A percentile compares a stretch with the other conserved stretches of the same genome.
phyloP scores from a whole-genome alignment of 2,113 vertebrate species.

The Tauraco erythrolophus region DNA sequence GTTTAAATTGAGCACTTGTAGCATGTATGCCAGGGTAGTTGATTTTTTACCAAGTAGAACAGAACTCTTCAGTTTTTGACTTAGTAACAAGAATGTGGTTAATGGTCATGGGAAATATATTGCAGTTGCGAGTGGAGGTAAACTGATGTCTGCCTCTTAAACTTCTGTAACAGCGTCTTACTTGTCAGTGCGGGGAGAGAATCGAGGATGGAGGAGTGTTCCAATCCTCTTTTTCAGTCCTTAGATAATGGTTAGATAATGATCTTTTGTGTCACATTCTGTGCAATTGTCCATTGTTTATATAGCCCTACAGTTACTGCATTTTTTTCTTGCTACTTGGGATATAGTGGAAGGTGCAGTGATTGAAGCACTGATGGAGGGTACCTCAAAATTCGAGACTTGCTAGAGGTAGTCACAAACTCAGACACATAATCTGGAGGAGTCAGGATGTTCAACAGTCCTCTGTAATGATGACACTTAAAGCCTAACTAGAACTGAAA shows the following conservation, averaged over 20 bases:
- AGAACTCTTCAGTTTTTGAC: not conserved
- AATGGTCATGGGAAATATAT: not conserved
- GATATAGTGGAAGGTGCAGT: not conserved
- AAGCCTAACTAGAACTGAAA: not conserved
- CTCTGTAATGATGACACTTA: fast-evolving
- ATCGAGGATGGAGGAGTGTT: not conserved
- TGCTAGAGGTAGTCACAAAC: not conserved
- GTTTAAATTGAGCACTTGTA: not conserved
- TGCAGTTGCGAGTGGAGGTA: not conserved
- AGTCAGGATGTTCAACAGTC: not conserved
- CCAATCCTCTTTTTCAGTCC: not conserved
- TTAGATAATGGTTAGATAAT: not conserved
- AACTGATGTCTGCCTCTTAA: not conserved
- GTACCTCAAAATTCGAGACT: not conserved
- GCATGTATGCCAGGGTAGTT: not conserved
- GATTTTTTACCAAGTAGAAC: not conserved
- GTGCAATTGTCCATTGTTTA: not conserved
- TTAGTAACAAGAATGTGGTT: not conserved
- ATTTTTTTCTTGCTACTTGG: not conserved
- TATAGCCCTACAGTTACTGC: not conserved
- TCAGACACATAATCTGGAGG: not conserved
- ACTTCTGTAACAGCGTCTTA: not conserved
- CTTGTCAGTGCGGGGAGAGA: not conserved
- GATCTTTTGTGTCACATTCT: not conserved
- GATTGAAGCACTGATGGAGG: not conserved